These are phyloP conservation scores for Chymomyza amoena DNA, from an alignment of 2,888 invertebrate genomes.

Conservation along the genomic window DNA sequence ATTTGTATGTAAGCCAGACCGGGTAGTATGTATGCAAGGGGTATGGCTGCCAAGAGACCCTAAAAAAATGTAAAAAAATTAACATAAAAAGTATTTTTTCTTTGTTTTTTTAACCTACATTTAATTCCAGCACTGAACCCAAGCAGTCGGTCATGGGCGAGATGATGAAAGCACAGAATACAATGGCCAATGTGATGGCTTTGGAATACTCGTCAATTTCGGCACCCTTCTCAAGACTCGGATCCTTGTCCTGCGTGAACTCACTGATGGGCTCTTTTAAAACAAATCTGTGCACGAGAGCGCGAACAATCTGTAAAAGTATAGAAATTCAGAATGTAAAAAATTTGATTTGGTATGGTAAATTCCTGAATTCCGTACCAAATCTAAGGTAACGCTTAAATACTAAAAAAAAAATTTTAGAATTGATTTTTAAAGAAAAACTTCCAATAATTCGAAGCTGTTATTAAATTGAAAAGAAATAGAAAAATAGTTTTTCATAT, in stretches of 20 bases:
- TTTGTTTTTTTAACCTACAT: conserved; percentile 81
- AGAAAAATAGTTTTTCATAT: too few relatives aligned
- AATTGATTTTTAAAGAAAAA: too few relatives aligned
- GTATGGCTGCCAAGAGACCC: conserved; percentile 90
- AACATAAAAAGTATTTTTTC: conserved; percentile 31
- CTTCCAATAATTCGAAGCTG: too few relatives aligned
- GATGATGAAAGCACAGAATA: conserved; percentile 84
- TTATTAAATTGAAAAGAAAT: too few relatives aligned
- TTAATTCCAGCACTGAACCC: conserved; percentile 89
- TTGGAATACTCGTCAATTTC: conserved; percentile 77
- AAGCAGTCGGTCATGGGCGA: conserved; percentile 91
- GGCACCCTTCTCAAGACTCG: conserved; percentile 77
- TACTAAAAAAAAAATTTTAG: too few relatives aligned
- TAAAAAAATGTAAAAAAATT: conserved; percentile 63
- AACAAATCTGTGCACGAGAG: conserved; percentile 77
- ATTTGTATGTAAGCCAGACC: conserved; percentile 88
- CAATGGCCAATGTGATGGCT: conserved; percentile 81
- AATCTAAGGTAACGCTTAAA: too few relatives aligned
- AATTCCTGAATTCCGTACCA: too few relatives aligned
- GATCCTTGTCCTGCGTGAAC: conserved; percentile 77
- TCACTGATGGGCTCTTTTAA: conserved; percentile 77
- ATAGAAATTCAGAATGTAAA: too few relatives aligned
- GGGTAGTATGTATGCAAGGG: conserved; percentile 89
- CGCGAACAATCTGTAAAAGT: conserved; percentile 75
- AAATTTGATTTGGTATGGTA: too few relatives aligned